phyloP scores from a whole-genome alignment of 2,888 invertebrate species.

The Ecliptopera silaceata region DNA sequence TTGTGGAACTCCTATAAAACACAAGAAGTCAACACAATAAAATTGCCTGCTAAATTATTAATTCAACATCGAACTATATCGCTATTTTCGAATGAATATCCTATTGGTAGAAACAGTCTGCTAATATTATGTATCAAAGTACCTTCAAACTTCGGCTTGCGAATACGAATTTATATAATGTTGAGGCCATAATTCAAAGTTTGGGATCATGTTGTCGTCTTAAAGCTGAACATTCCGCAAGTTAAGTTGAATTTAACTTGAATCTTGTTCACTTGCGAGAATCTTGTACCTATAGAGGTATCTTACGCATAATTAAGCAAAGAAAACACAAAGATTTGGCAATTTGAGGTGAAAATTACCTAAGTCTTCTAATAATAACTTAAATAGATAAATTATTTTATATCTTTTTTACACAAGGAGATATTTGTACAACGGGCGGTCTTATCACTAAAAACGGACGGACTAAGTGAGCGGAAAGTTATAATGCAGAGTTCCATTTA shows the following conservation, averaged over 20 bases:
- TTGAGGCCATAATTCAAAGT: slow-evolving; percentile 22
- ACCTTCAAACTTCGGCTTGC: slow-evolving; percentile 14
- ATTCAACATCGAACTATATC: too few relatives aligned
- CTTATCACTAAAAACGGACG: too few relatives aligned
- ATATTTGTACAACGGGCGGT: too few relatives aligned
- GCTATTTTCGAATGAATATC: slow-evolving; percentile 4
- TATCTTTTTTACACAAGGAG: too few relatives aligned
- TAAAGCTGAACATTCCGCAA: slow-evolving; percentile 18
- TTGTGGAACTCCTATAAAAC: too few relatives aligned
- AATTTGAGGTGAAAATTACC: too few relatives aligned
- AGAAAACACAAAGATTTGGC: background rate
- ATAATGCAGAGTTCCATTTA: too few relatives aligned
- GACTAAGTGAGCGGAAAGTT: too few relatives aligned
- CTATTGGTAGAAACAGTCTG: slow-evolving; percentile 8
- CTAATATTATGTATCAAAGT: slow-evolving; percentile 3
- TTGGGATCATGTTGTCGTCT: slow-evolving; percentile 23
- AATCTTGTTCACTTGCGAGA: slow-evolving; percentile 20
- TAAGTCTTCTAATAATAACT: too few relatives aligned
- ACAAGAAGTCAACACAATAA: too few relatives aligned
- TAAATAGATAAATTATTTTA: too few relatives aligned
- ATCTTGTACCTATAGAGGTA: slow-evolving; percentile 7
- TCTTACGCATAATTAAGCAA: slow-evolving; percentile 7
- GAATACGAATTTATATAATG: slow-evolving; percentile 17
- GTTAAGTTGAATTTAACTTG: slow-evolving; percentile 13
- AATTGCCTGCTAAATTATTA: too few relatives aligned